Evolutionary conservation across 2,113 vertebrate genomes (phyloP), one percentile per base, ranked within the genome.

Genomic region (Lucifuga dentata): DNA sequence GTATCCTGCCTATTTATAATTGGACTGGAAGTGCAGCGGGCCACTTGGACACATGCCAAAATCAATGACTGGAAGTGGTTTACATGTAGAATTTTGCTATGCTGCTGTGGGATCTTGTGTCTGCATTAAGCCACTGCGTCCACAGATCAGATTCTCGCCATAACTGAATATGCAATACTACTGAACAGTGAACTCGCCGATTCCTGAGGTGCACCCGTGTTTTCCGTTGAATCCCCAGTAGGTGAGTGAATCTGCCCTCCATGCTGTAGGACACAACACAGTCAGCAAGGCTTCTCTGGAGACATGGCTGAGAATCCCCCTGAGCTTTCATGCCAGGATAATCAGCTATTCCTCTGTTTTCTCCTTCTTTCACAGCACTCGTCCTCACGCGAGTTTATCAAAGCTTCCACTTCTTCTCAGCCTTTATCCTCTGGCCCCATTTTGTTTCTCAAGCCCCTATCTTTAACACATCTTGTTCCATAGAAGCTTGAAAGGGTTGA

Each of bases 61-160:
- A 88, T 86, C 86, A 88, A 88, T 89, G 77, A 21, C 57, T 75
- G 69, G 58, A 80, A 86, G 61, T 10, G 26, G 52, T 60, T 68
- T 55, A 46, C 23, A 19, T 49, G 68, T 70, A 35, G 32, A 44
- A 49, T 36, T 57, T 55, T 64, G 38, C 57, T 8, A 32, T 1
- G 3, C 10, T n/a, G 44, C 49, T 56, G 61, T 80, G 46, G n/a
- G 26, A 35, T 21, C 73, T 49, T 45, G 45, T 17, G 55, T 24
- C 16, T 49, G 48, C 60, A 16, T 65, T 19, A 35, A 21, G 21
- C 33, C 29, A 7, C 26, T 29, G 26, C 56, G 45, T 48, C 8
- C 43, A n/a, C 19, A 15, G 50, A 7, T 39, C 53, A 52, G 7
- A 52, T 17, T 10, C 33, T 8, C 16, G 29, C 50, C 32, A 13